Evolutionary conservation across 2,888 invertebrate genomes (phyloP).

Genomic region (Melanargia galathea): DNA sequence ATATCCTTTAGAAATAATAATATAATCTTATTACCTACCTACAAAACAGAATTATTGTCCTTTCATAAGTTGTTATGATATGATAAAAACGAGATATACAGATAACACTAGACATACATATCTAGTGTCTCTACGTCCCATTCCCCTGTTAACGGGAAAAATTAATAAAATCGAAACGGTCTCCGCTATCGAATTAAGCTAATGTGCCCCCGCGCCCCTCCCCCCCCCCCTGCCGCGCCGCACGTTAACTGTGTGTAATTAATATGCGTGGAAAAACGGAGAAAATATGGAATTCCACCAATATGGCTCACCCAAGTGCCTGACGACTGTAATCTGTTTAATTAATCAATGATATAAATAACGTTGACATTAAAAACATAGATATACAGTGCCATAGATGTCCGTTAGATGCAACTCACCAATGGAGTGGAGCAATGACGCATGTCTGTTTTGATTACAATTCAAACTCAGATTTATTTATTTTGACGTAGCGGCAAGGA

Average conservation of each 20-base stretch:
- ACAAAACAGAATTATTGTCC: no score
- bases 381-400: neutral
- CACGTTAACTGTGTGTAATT: conserved; percentile 63
- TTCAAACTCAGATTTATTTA: no score
- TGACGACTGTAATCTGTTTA: conserved; percentile 38
- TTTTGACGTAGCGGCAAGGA: no score
- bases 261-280: conserved; percentile 57
- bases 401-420: neutral
- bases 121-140: conserved; percentile 42
- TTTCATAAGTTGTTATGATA: no score
- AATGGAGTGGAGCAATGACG: no score
- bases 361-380: neutral
- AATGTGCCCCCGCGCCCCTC: conserved; percentile 61
- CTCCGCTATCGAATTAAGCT: conserved; percentile 69
- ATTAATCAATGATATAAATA: conserved; percentile 31
- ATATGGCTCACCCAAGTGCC: conserved; percentile 32
- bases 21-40: no score
- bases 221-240: no score
- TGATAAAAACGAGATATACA: no score
- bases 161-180: conserved; percentile 70
- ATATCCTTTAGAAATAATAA: no score
- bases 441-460: no score
- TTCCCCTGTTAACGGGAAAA: conserved; percentile 50
- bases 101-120: no score
- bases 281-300: conserved; percentile 56